Conservation (phyloP, 2,797 vertebrate species). For the Lithobates pipiens region DNA sequence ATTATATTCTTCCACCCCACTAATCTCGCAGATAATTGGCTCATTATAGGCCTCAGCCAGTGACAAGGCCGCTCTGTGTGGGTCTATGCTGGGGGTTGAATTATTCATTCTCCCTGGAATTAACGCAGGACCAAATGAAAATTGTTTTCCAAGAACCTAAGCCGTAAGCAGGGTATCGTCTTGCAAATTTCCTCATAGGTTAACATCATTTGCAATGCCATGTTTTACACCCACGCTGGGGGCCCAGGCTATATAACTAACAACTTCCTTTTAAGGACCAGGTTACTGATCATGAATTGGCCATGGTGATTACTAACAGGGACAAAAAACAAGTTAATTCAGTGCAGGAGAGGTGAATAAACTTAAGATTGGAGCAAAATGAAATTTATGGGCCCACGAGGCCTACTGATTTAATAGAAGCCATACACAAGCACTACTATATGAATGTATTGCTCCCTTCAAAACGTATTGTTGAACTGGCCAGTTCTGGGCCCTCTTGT, state of each 20-base stretch:
- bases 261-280: neutral
- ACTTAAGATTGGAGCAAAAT: too few species aligned
- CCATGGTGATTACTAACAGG: too few species aligned
- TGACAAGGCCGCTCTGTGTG: neutral
- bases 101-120: slow-evolving; percentile 29
- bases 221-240: neutral
- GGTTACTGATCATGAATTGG: too few species aligned
- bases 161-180: neutral
- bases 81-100: neutral
- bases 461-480: too few species aligned
- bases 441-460: too few species aligned
- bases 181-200: neutral
- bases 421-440: too few species aligned
- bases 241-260: neutral
- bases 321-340: too few species aligned
- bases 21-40: neutral
- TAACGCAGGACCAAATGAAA: neutral
- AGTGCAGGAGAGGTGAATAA: too few species aligned
- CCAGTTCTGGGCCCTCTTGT: too few species aligned
- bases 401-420: too few species aligned
- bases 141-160: slow-evolving; percentile 5
- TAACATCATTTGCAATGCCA: neutral
- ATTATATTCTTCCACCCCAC: too few species aligned
- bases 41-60: neutral
- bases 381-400: too few species aligned